Base-by-base conservation (phyloP, 1,140 invertebrate species). In the Euura saliciscinereae region DNA sequence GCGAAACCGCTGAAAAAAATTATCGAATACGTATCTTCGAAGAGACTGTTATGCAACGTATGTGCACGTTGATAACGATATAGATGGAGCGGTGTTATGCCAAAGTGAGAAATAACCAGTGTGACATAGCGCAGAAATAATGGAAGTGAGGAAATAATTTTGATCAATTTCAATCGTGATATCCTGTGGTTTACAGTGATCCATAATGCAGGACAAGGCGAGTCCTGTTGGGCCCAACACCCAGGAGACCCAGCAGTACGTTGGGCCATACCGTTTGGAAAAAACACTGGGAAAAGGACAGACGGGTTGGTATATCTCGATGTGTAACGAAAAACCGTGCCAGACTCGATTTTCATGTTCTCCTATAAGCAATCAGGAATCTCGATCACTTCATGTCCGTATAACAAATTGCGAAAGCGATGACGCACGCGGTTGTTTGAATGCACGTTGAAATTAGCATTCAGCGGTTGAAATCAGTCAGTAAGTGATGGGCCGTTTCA, bases 221-320 rank as follows among this genome's bases (percentile, higher is more conserved):
- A 83, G 81, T 77, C 80, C 82, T 69, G 78, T 84, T 70, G 85
- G 82, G 71, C 82, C 84, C 87, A 86, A 89, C 88, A 88, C 89
- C 88, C 82, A 88, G 77, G 94, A 96, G 88, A 91, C 92, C 83
- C 94, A 95, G 85, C 96, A 97, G 88, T 99, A 98, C 89, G 98
- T 99, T 75, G 98, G 98, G 67, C 98, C 98, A 46, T 99, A 99
- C 88, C 91, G 98, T 80, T 90, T 99, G 83, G 98, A 99, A 87
- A 99, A 99, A 87, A 99, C 98, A 45, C 91, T 99, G 66, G 98
- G 98, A 72, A 99, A 99, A 88, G 98, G 98, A 71, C 98, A 99
- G 88, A 99, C 98, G 85, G 98, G 98, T 99, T 91, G 88, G 86
- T 73, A 51, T 46, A 65, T 69, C 28, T 28, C 28, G 28, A 28